Base-by-base conservation (phyloP, 2,797 vertebrate genomes). In the Protosalanx chinensis region DNA sequence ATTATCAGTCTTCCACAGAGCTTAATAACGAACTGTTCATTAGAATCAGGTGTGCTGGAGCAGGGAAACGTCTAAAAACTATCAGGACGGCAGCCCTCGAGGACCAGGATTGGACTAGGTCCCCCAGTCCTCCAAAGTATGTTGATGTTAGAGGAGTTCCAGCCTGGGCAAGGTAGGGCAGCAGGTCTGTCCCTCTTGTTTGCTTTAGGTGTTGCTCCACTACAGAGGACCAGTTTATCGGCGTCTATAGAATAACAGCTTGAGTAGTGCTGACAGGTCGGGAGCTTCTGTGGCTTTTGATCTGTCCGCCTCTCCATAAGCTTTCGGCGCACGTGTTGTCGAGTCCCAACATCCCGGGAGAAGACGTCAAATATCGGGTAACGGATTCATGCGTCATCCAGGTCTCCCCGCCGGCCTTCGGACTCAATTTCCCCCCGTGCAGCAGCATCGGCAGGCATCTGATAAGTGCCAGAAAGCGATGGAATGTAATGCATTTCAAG, bases 401-500 rank as follows among this genome's bases (percentile, higher is more conserved):
- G 33, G 64, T 20, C 60, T 72, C 23, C 46, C 58, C 53, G 29
- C 29, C 29, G 16, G 51, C 56, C 53, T 49, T 30, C 60, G 23
- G 65, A 71, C 68, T 71, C 68, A 20, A 75, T 75, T 67, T 75
- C 64, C 68, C 51, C 23, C 23, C 10, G 41, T 58, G 46, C 73
- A 61, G 56, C 60, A 27, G n/a, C 62, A 57, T 61, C 15, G n/a
- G 20, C 23, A 23, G 41, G 61, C 60, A 76, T 69, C 75, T 72
- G 70, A 76, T 76, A 64, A 58, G 59, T 46, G 51, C 37, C 61
- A 57, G 70, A 69, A 69, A 30, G 23, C n/a, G 58, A 16, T 49
- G 60, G 35, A 59, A 69, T 6, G 65, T 51, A 76, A 72, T 76
- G 64, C 65, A 76, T 76, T 72, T 72, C 61, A 69, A 72, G 35